A percentile compares a stretch with the other conserved stretches of the same genome.
Conservation (phyloP, 2,113 vertebrate species). For the Stercorarius parasiticus region DNA sequence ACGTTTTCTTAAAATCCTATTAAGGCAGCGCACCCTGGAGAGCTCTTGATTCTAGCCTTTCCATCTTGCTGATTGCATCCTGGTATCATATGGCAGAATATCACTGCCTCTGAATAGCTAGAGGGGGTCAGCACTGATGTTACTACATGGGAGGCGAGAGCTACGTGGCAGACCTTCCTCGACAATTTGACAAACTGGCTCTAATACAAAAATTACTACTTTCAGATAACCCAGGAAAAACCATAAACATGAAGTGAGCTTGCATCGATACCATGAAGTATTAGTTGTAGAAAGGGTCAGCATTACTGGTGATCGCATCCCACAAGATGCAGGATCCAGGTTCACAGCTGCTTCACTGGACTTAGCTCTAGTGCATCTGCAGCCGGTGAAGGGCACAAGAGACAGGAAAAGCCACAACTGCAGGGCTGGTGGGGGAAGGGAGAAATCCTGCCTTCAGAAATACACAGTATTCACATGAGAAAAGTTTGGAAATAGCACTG, state of each 20-base stretch:
- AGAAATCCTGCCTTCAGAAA: neutral
- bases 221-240: neutral
- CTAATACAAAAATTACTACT: slow-evolving; percentile 44
- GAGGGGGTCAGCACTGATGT: neutral
- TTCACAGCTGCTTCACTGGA: neutral
- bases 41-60: slow-evolving; percentile 33
- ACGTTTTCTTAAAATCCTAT: neutral
- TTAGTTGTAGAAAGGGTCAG: neutral
- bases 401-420: neutral
- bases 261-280: neutral
- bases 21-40: neutral
- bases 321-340: neutral
- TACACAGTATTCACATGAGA: neutral
- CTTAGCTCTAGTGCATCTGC: neutral
- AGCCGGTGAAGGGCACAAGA: neutral
- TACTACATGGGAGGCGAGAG: neutral
- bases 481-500: slow-evolving; percentile 27
- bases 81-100: slow-evolving; percentile 28
- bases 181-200: slow-evolving; percentile 21
- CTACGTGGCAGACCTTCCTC: neutral
- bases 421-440: neutral
- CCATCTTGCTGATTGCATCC: neutral
- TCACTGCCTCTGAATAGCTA: neutral
- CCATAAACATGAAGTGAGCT: neutral
- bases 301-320: neutral